Evolutionary conservation across 2,888 invertebrate genomes (phyloP).

Genomic region (Gasteruption jaculator): DNA sequence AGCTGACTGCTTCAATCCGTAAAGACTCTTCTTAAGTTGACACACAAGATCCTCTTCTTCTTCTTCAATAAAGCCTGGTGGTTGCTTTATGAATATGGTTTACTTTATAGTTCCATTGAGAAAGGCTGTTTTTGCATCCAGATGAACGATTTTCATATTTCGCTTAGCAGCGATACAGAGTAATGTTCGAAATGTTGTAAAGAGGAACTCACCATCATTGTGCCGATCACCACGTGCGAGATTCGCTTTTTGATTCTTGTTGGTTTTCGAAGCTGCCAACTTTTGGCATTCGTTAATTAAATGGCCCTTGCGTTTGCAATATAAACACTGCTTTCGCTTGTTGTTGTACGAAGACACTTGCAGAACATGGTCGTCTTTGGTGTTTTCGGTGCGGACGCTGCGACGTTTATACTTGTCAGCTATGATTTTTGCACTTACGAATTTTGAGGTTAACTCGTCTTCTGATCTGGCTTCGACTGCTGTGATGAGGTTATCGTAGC

Average conservation of each 20-base stretch:
- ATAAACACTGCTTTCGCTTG: neutral
- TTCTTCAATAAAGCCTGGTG: conserved; percentile 21
- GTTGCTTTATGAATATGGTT: conserved; percentile 25
- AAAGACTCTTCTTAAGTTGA: conserved; percentile 25
- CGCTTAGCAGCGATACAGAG: conserved; percentile 21
- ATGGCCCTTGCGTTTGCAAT: too few species aligned
- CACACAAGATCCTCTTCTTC: conserved; percentile 19
- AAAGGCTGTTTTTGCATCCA: conserved; percentile 29
- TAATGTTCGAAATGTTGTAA: conserved; percentile 21
- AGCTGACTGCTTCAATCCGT: conserved; percentile 34
- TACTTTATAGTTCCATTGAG: conserved; percentile 26
- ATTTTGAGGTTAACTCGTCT: conserved; percentile 7
- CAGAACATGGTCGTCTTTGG: too few species aligned
- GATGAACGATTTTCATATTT: conserved; percentile 21
- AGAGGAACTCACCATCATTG: too few species aligned
- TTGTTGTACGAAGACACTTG: too few species aligned
- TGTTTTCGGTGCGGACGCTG: neutral
- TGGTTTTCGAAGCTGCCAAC: neutral
- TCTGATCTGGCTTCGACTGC: conserved; percentile 8
- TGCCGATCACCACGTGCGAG: too few species aligned
- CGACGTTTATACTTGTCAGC: conserved; percentile 1
- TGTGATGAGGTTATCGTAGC: conserved; percentile 9
- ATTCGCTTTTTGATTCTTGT: too few species aligned
- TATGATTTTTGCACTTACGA: conserved; percentile 2
- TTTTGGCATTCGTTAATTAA: too few species aligned